Base-by-base conservation (phyloP, 2,797 vertebrate genomes). In the Coregonus sp. region DNA sequence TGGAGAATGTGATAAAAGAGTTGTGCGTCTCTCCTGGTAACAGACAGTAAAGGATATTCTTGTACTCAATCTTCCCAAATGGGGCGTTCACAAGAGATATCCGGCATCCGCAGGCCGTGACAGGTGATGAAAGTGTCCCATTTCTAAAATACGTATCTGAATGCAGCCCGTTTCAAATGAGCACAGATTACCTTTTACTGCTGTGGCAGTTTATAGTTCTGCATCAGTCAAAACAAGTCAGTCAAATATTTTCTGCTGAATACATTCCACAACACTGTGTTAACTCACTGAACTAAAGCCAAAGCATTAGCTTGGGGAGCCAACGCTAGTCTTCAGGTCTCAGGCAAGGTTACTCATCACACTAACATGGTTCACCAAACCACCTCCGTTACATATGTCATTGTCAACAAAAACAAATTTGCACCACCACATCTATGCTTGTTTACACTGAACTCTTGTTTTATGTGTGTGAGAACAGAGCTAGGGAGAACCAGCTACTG, bases 51-150 rank as follows among this genome's bases (percentile, higher is more conserved):
- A 90, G 89, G 88, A 89, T 89, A 91, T 93, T 94, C 88, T 85
- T 85, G 87, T 78, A 87, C 86, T 92, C 89, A 89, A 92, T 93
- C 89, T 91, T 88, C 84, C 75, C 77, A 86, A 90, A 91, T 89
- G 87, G 89, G 89, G 84, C 82, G 76, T 86, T 84, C 86, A 51
- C 80, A 52, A 74, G 61, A 78, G 86, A 86, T 84, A 87, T 82
- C 81, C 76, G 56, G 76, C 73, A 78, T 84, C 86, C 84, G 81
- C 76, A 35, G 86, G 85, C 85, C 85, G 82, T 75, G 82, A 84
- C 83, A 81, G 71, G 86, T 83, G 84, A 90, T 92, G 89, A 89
- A 87, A 88, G 85, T 83, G 80, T 2, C 82, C 81, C 80, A 78
- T 85, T 82, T 81, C 72, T 72, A 81, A 56, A 75, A 75, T 35